These are phyloP conservation scores for Anhinga anhinga DNA, from an alignment of 2,113 vertebrate genomes.

Conservation along the genomic window DNA sequence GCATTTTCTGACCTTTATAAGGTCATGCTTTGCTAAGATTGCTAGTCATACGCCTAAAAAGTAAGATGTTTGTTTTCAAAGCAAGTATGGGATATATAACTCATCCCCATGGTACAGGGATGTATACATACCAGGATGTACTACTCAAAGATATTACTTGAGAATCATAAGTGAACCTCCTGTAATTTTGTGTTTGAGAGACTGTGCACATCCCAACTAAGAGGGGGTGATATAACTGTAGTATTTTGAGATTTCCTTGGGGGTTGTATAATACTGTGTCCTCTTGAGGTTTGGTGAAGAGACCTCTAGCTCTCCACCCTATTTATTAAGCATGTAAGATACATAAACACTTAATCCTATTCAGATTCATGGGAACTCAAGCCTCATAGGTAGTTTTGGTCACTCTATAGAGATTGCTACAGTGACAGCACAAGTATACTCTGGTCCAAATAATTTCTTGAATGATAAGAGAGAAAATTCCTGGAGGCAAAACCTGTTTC, in stretches of 20 bases:
- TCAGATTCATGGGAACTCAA: neutral
- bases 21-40: neutral
- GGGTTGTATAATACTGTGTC: neutral
- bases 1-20: neutral
- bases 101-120: neutral
- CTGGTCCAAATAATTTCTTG: fast-evolving
- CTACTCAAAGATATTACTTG: neutral
- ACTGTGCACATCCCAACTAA: neutral
- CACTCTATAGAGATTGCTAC: neutral
- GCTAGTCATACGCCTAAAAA: neutral
- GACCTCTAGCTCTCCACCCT: neutral
- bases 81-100: neutral
- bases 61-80: neutral
- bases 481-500: neutral
- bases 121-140: neutral
- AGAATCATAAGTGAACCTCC: neutral
- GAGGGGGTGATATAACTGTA: neutral
- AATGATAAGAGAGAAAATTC: neutral
- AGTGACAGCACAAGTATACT: neutral
- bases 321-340: neutral
- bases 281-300: neutral
- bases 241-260: neutral
- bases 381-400: neutral
- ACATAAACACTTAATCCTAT: neutral
- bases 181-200: neutral